phyloP scores from a whole-genome alignment of 2,888 invertebrate genomes.

The Isotomurus palustris region DNA sequence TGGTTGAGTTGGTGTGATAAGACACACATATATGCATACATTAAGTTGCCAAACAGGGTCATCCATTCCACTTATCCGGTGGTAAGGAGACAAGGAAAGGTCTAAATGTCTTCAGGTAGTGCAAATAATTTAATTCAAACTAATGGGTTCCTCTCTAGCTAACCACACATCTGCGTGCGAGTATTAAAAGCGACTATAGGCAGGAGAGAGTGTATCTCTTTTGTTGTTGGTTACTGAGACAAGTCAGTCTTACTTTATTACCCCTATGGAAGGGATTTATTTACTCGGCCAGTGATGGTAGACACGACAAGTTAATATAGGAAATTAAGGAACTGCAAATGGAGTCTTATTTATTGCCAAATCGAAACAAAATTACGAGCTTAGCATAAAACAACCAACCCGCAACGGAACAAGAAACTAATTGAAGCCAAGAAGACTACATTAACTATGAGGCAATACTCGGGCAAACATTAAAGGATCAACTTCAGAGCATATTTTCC shows the following conservation, averaged over 20 bases:
- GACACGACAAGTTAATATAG: no score
- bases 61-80: not conserved
- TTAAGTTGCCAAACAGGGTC: not conserved
- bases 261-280: no score
- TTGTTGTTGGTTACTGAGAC: no score
- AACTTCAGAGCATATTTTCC: not conserved
- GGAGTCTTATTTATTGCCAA: conserved; percentile 1
- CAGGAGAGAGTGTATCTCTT: no score
- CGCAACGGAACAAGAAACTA: not conserved
- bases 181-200: no score
- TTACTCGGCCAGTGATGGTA: no score
- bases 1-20: no score
- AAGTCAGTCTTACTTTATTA: no score
- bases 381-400: not conserved
- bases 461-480: not conserved
- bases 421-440: not conserved
- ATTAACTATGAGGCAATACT: not conserved
- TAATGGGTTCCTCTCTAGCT: no score
- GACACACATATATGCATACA: no score
- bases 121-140: conserved; percentile 1
- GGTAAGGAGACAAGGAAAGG: not conserved
- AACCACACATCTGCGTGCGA: no score
- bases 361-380: not conserved
- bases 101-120: not conserved
- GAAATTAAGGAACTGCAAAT: no score